phyloP scores from a whole-genome alignment of 2,888 invertebrate genomes.

The Sinhomidia bicolor region DNA sequence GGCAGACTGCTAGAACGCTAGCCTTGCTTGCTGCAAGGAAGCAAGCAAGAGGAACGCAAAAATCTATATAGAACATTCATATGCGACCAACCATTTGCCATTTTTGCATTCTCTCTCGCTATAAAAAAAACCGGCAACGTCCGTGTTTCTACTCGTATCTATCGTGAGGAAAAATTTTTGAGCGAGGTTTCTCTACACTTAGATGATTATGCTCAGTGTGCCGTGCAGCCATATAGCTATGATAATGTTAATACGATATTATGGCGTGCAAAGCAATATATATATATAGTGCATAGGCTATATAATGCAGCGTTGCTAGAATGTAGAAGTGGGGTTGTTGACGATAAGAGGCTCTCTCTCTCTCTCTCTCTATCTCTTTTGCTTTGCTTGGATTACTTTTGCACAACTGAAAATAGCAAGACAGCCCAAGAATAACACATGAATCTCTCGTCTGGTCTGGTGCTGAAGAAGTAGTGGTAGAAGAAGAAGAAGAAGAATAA shows the following conservation, averaged over 20 bases:
- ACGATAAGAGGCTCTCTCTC: conserved; percentile 8
- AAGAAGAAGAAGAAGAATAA: conserved; percentile 11
- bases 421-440: conserved; percentile 43
- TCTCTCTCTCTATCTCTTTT: not conserved
- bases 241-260: not conserved
- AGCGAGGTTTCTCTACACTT: not conserved
- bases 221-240: not conserved
- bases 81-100: conserved; percentile 29
- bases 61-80: conserved; percentile 41
- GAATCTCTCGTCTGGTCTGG: conserved; percentile 62
- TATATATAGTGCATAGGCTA: too few relatives aligned
- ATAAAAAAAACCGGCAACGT: not conserved
- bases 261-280: too few relatives aligned
- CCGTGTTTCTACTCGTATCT: conserved; percentile 10
- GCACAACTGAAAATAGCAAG: conserved; percentile 37
- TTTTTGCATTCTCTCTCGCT: conserved; percentile 10
- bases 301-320: too few relatives aligned
- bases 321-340: too few relatives aligned
- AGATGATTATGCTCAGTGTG: not conserved
- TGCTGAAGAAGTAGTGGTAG: too few relatives aligned
- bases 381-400: conserved; percentile 7
- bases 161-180: not conserved
- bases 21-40: not conserved
- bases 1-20: not conserved
- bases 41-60: conserved; percentile 14